A percentile compares a stretch with the other conserved stretches of the same genome.
Conservation (phyloP, 2,113 vertebrate species). For the Eudorcas thomsonii region DNA sequence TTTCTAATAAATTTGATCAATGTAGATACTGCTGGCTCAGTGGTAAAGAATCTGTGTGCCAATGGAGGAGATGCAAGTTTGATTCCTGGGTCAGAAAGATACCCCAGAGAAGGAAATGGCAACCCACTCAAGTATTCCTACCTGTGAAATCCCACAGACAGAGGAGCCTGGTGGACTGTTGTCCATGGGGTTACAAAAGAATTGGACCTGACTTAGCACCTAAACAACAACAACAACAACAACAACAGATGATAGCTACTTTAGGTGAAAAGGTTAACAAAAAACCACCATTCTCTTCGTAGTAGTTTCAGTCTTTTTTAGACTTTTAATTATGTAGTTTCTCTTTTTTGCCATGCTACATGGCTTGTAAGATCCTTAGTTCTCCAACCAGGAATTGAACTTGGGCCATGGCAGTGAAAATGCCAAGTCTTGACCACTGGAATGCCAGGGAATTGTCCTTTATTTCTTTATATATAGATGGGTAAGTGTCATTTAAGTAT, state of each 20-base stretch:
- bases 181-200: background rate
- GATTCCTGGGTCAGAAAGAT: background rate
- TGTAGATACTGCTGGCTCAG: background rate
- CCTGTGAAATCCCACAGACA: background rate
- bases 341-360: background rate
- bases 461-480: background rate
- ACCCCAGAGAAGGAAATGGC: background rate
- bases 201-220: background rate
- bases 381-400: background rate
- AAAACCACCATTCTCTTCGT: background rate
- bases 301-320: background rate
- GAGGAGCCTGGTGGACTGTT: background rate
- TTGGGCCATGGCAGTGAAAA: background rate
- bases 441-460: background rate
- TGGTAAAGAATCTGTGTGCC: background rate
- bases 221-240: background rate
- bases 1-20: slow-evolving; percentile 6
- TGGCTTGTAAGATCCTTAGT: background rate
- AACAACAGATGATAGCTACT: background rate
- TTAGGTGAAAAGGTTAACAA: slow-evolving; percentile 19
- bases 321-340: background rate
- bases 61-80: background rate
- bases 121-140: background rate
- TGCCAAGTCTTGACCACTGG: background rate
- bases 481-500: background rate